Base-by-base conservation (phyloP, 2,888 invertebrate species). In the Pseudococcus jackbeardsleyi region DNA sequence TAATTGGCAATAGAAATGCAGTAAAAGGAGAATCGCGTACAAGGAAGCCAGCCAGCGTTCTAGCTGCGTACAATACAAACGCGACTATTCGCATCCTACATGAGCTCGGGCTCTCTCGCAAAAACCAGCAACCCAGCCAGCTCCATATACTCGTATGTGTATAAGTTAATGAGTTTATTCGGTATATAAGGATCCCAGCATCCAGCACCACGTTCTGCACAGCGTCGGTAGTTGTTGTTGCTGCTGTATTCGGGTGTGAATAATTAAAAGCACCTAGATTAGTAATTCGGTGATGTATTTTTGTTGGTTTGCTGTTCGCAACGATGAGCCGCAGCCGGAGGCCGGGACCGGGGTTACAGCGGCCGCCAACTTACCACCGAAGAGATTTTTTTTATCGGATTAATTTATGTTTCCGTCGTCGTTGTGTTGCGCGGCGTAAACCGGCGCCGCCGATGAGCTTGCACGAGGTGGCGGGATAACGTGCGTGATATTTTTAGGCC, bases 1-100 rank as follows among this genome's bases (percentile, higher is more conserved):
- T 79, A 79, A 79, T 79, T 79, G 42, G 79, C 42, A 79, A 79
- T 46, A 79, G 79, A 79, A 42, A n/a, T 46, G 79, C 79, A 42
- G 42, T 79, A 79, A 79, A 42, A 79, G 79, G n/a, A 42, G 79
- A 79, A 79, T 46, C 26, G 26, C n/a, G 79, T 79, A 42, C n/a
- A 33, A 72, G 33, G 33, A 72, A 72, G 68, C 12, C n/a, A 33
- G 26, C 1, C 5, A 6, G 9, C 15, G 22, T 17, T 11, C 3
- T 19, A 15, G 17, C 33, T 33, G 68, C 33, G 68, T 72, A 33
- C 64, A 26, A 19, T 59, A 19, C 19, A 7, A 59, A 59, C 59
- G 59, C 5, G 59, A 59, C 7, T 59, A 59, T n/a, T 59, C n/a
- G 59, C 0, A 46, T 54, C 54, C 2, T 54, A 17, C 12, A 54